These are phyloP conservation scores for Monomorium pharaonis DNA, from an alignment of 1,140 invertebrate species.

Conservation along the genomic window DNA sequence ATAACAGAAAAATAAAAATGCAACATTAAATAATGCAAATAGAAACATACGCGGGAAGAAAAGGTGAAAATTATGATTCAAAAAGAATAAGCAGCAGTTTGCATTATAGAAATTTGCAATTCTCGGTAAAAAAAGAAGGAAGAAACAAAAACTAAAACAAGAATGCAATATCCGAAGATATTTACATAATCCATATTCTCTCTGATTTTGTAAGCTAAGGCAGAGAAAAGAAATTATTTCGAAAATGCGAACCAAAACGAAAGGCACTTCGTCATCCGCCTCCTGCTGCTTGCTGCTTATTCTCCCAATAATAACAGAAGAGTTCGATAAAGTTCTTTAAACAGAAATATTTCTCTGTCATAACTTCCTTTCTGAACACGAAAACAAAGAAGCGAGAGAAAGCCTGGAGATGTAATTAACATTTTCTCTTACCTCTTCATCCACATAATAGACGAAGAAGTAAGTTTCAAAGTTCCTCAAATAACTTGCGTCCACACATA, in stretches of 20 bases:
- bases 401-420: conserved; percentile 6
- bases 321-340: conserved; percentile 34
- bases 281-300: background rate
- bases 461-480: background rate
- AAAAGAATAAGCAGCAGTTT: background rate
- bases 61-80: background rate
- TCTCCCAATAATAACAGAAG: conserved; percentile 21
- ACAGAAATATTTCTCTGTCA: conserved; percentile 35
- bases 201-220: background rate
- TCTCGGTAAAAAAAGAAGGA: background rate
- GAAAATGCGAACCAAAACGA: background rate
- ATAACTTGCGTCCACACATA: background rate
- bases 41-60: background rate
- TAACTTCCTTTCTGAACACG: background rate
- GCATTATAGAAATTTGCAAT: background rate
- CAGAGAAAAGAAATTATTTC: background rate
- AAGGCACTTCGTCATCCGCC: background rate
- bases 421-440: conserved; percentile 29
- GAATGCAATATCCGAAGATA: background rate
- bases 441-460: background rate
- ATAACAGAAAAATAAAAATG: background rate
- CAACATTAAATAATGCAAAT: background rate
- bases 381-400: background rate
- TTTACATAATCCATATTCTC: background rate
- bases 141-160: background rate